Percentiles rank a stretch among this genome's conserved stretches.
Evolutionary conservation across 2,113 vertebrate genomes (phyloP).

Genomic region (Eclectus roratus): DNA sequence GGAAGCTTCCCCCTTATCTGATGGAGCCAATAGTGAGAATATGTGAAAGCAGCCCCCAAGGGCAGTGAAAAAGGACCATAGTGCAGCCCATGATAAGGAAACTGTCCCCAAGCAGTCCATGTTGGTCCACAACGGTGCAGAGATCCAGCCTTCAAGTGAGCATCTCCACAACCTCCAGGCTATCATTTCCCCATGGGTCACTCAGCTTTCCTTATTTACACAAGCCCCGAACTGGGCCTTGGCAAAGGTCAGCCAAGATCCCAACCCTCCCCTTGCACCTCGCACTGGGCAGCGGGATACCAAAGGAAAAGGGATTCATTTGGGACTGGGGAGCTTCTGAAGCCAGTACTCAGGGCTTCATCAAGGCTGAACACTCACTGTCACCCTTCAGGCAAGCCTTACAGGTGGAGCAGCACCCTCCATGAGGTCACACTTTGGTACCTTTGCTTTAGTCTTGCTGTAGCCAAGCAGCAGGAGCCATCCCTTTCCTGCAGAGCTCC

Average conservation of each 20-base stretch:
- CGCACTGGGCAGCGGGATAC: not conserved
- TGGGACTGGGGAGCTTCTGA: not conserved
- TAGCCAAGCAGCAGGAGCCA: not conserved
- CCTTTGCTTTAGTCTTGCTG: not conserved
- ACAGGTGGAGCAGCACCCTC: not conserved
- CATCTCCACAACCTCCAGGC: not conserved
- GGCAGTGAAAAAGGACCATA: not conserved
- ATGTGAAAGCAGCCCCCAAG: not conserved
- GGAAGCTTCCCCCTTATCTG: not conserved
- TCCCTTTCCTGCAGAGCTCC: not conserved
- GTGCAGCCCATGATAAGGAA: not conserved
- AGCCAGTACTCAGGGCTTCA: not conserved
- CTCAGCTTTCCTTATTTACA: not conserved
- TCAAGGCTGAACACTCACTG: not conserved
- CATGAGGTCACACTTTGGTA: not conserved
- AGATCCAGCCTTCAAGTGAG: not conserved
- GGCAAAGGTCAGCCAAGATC: not conserved
- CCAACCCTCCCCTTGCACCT: not conserved
- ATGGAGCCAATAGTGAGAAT: not conserved
- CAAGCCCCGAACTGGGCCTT: not conserved
- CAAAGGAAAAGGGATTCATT: not conserved
- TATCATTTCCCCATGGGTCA: accelerated
- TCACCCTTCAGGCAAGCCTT: not conserved
- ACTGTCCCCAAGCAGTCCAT: not conserved
- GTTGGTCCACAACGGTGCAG: not conserved